Conservation (phyloP, 1,140 invertebrate genomes). For the Scaptomyza montana region DNA sequence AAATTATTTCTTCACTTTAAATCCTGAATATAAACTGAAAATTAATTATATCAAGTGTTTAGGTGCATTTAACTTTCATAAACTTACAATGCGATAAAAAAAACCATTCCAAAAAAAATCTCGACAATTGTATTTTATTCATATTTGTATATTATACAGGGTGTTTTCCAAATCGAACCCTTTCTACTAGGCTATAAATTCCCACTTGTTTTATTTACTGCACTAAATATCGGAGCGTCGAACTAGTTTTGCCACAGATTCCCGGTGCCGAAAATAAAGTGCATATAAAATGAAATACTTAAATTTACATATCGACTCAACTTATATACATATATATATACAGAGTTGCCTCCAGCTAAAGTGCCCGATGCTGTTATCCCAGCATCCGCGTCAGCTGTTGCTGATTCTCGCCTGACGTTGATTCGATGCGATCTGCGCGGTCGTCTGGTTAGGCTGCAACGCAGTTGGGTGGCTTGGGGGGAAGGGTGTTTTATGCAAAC, state of each 20-base stretch:
- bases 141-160: neutral
- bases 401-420: constrained; percentile 27
- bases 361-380: constrained; percentile 33
- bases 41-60: no score
- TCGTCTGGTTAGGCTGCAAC: neutral
- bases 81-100: no score
- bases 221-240: constrained; percentile 66
- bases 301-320: constrained; percentile 39
- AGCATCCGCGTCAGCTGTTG: constrained; percentile 66
- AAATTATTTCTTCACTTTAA: no score
- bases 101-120: no score
- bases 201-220: constrained; percentile 64
- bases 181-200: neutral
- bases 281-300: constrained; percentile 74
- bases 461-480: constrained; percentile 9
- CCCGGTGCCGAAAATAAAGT: constrained; percentile 65
- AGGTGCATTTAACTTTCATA: no score
- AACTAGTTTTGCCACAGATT: constrained; percentile 69
- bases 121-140: no score
- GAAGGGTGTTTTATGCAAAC: constrained; percentile 61
- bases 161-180: neutral
- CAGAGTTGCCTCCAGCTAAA: neutral
- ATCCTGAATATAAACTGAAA: no score
- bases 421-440: constrained; percentile 30
- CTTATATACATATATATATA: constrained; percentile 1